Percentiles rank a stretch among this genome's conserved stretches.
Conservation (phyloP, 2,113 vertebrate species). For the Hemichromis elongatus region DNA sequence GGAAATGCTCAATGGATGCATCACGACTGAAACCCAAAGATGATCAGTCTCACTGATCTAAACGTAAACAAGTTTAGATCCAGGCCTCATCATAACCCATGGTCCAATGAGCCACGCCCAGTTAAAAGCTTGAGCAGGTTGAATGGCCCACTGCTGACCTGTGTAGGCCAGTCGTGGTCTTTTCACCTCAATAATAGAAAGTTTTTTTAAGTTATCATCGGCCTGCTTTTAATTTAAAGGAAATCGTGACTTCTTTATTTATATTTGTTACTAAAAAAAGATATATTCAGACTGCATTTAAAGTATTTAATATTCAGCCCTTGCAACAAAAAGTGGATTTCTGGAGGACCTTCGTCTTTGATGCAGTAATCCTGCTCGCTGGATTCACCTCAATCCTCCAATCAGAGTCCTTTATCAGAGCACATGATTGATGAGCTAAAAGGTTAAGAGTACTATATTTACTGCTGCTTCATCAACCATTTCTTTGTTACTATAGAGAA, state of each 20-base stretch:
- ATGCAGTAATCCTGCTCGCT: background rate
- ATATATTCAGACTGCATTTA: background rate
- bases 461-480: background rate
- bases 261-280: background rate
- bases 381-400: background rate
- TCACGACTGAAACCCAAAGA: background rate
- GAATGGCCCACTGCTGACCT: background rate
- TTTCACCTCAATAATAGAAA: background rate
- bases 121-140: background rate
- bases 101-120: background rate
- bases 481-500: background rate
- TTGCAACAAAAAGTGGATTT: background rate
- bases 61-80: background rate
- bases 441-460: background rate
- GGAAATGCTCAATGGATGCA: background rate
- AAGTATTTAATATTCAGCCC: background rate
- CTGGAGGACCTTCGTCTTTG: background rate
- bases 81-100: background rate
- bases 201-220: background rate
- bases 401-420: background rate
- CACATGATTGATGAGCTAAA: background rate
- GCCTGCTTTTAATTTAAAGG: background rate
- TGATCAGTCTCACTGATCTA: background rate
- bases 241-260: background rate
- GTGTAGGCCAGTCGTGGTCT: background rate